Evolutionary conservation across 1,140 invertebrate genomes (phyloP).

Genomic region (Coboldia fuscipes): DNA sequence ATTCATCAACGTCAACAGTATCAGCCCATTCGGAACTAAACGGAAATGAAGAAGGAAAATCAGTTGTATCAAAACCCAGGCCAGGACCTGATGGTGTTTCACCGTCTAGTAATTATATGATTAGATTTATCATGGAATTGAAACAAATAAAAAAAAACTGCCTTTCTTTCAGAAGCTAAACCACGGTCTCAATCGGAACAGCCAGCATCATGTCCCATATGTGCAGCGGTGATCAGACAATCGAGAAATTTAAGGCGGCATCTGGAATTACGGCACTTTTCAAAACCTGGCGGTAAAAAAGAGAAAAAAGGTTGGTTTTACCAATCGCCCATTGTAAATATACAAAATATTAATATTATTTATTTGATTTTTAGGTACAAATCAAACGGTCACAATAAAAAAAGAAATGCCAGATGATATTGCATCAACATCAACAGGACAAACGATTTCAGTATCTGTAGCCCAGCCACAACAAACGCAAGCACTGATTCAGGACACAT

Average conservation of each 20-base stretch:
- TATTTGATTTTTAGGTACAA: not conserved
- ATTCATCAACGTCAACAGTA: no score
- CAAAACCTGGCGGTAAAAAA: constrained; percentile 21
- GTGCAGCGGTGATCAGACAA: constrained; percentile 31
- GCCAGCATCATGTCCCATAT: constrained; percentile 35
- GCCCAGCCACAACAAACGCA: not conserved
- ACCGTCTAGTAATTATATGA: no score
- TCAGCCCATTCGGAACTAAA: no score
- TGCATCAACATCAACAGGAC: not conserved
- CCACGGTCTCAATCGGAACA: constrained; percentile 34
- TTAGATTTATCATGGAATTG: no score
- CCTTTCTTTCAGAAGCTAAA: constrained; percentile 16
- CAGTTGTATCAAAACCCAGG: no score
- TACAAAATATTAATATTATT: no score
- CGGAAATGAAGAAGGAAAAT: no score
- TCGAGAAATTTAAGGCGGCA: constrained; percentile 32
- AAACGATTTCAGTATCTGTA: not conserved
- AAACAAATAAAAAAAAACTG: no score
- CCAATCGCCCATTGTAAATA: constrained; percentile 9
- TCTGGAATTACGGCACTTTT: constrained; percentile 22
- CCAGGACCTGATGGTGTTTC: no score
- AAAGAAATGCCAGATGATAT: constrained; percentile 20
- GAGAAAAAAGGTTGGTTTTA: constrained; percentile 21
- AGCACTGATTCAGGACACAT: not conserved
- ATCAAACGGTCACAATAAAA: constrained; percentile 18